These are phyloP conservation scores for Aradophagus sp. DNA, from an alignment of 1,140 invertebrate genomes.

Conservation along the genomic window DNA sequence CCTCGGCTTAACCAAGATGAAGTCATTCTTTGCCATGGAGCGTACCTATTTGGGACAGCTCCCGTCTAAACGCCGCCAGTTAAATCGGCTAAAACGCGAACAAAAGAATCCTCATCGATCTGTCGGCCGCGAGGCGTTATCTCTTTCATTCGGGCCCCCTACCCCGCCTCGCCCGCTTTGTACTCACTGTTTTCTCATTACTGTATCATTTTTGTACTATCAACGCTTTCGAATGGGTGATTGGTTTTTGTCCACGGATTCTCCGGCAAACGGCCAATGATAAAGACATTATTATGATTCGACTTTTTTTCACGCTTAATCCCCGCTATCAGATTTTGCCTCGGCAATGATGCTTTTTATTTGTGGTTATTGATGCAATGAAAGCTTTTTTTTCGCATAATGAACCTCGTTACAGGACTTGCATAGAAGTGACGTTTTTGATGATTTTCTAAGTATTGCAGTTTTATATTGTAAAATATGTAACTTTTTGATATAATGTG, in stretches of 20 bases:
- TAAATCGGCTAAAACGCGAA: constrained; percentile 70
- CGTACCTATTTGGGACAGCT: constrained; percentile 48
- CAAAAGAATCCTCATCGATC: constrained; percentile 72
- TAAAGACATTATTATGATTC: constrained; percentile 15
- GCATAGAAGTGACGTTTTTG: too few relatives aligned
- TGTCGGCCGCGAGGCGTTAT: constrained; percentile 69
- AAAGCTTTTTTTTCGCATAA: too few relatives aligned
- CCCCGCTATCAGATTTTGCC: too few relatives aligned
- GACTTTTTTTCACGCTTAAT: not conserved
- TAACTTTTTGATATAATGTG: too few relatives aligned
- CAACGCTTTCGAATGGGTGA: constrained; percentile 15
- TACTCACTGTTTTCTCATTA: constrained; percentile 30
- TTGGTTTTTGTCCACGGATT: constrained; percentile 34
- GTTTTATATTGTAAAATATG: too few relatives aligned
- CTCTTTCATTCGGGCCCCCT: constrained; percentile 66
- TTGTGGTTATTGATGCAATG: too few relatives aligned
- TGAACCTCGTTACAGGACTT: too few relatives aligned
- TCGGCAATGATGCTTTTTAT: too few relatives aligned
- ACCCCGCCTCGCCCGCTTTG: constrained; percentile 44
- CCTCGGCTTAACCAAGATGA: constrained; percentile 65
- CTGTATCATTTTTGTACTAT: constrained; percentile 34
- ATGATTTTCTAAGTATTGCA: too few relatives aligned
- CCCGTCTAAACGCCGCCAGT: constrained; percentile 60
- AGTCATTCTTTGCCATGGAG: constrained; percentile 62
- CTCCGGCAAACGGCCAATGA: constrained; percentile 12